Evolutionary conservation across 2,797 vertebrate species (phyloP), one percentile per base, ranked within the genome.

Genomic region (Moxostoma hubbsi): DNA sequence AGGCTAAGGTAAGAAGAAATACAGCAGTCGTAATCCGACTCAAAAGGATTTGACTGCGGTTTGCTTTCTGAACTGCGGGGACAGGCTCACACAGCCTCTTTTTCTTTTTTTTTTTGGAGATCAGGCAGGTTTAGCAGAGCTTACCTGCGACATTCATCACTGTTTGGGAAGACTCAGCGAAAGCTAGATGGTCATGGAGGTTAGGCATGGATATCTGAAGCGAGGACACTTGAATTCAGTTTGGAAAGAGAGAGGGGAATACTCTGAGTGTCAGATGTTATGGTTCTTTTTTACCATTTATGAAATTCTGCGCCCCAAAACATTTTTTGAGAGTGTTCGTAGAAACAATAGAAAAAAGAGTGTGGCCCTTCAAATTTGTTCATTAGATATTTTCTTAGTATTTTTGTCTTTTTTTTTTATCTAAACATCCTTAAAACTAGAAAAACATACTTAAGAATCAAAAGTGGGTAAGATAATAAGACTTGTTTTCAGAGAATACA

Each of bases 11-110:
- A 88, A 90, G 90, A 84, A 82, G 86, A 91, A 89, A 80, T 89
- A 86, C 89, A 78, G 63, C 87, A 84, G 87, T 87, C 85, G 84
- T 84, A 86, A 77, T 85, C 83, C 61, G 78, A 84, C 85, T 90
- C 88, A 90, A 92, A 88, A 87, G 88, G 89, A 89, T 90, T 91
- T 88, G 45, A 80, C 86, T 89, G 90, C 86, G 86, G 89, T 63
- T 85, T 83, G 68, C 77, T 88, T 86, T 84, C 78, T 85, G 83
- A 84, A 3, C 12, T 62, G 81, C 57, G 9, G 85, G 55, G 77
- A 86, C 86, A 16, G 79, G 87, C 81, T 85, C 69, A 11, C 83
- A 57, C 55, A 9, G 79, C 86, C 87, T 88, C 81, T 73, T 24
- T 61, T 36, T 36, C 3, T 36, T 36, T 36, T 4, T 36, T 24